These are phyloP conservation scores for Orgyia antiqua DNA, from an alignment of 2,888 invertebrate species.

Conservation along the genomic window DNA sequence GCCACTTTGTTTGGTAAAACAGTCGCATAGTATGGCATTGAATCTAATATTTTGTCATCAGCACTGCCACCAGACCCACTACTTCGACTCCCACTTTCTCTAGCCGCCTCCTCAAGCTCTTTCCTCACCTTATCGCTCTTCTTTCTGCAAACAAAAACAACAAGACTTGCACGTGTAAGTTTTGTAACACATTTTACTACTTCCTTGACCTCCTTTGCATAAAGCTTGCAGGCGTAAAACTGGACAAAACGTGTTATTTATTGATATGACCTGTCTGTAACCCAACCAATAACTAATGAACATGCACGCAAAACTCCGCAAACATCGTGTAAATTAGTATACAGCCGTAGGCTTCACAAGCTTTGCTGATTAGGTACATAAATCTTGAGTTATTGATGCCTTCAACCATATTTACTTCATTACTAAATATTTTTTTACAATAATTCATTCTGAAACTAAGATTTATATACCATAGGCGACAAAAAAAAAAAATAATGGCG, in stretches of 20 bases:
- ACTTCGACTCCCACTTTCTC: conserved; percentile 79
- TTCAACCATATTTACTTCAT: too few species aligned
- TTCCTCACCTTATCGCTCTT: conserved; percentile 92
- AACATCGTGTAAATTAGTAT: conserved; percentile 9
- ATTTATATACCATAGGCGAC: neutral
- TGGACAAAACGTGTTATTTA: conserved; percentile 4
- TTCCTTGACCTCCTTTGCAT: conserved; percentile 13
- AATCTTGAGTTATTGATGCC: neutral
- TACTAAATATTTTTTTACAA: neutral
- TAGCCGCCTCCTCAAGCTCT: conserved; percentile 94
- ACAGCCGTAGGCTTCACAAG: conserved; percentile 27
- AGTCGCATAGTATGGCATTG: conserved; percentile 63
- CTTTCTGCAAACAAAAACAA: conserved; percentile 88
- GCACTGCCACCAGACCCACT: conserved; percentile 58
- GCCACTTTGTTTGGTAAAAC: conserved; percentile 83
- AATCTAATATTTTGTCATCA: conserved; percentile 61
- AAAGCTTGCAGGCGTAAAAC: conserved; percentile 15
- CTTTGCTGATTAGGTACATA: conserved; percentile 13
- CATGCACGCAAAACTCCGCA: conserved; percentile 9
- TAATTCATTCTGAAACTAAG: neutral
- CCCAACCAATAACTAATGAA: conserved; percentile 16
- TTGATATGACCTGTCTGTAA: conserved; percentile 7
- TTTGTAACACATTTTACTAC: conserved; percentile 9
- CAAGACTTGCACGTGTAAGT: conserved; percentile 11
- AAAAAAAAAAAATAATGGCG: neutral